phyloP scores from a whole-genome alignment of 2,113 vertebrate genomes.

The Meriones unguiculatus region DNA sequence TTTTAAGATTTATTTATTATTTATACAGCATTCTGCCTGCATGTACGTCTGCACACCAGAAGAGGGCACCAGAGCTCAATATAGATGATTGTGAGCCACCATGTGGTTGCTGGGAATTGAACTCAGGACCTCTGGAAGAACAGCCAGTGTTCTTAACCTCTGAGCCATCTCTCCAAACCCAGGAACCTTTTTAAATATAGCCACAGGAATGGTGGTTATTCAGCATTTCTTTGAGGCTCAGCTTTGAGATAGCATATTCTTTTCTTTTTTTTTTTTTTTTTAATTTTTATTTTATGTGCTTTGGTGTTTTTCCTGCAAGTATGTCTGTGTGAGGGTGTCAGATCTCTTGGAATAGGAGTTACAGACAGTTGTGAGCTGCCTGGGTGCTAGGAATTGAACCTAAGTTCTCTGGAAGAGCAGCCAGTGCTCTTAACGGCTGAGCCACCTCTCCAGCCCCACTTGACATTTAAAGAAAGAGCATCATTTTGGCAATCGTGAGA shows the following conservation, averaged over 20 bases:
- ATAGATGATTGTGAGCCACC: not conserved
- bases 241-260: constrained; percentile 28
- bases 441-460: not conserved
- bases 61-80: no score
- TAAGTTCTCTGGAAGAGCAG: not conserved
- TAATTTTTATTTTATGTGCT: not conserved
- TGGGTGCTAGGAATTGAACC: not conserved
- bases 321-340: not conserved
- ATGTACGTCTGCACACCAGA: no score
- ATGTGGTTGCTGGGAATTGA: not conserved
- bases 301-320: not conserved
- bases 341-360: not conserved
- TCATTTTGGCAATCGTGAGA: not conserved
- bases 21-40: not conserved
- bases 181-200: not conserved
- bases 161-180: not conserved
- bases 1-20: no score
- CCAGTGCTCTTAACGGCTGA: not conserved
- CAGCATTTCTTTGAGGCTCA: not conserved
- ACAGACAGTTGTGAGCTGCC: not conserved
- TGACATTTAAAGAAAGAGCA: not conserved
- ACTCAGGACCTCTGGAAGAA: not conserved
- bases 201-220: not conserved
- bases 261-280: not conserved
- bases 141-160: not conserved